Conservation (phyloP, 2,888 invertebrate species). For the Heliconius ismenius region DNA sequence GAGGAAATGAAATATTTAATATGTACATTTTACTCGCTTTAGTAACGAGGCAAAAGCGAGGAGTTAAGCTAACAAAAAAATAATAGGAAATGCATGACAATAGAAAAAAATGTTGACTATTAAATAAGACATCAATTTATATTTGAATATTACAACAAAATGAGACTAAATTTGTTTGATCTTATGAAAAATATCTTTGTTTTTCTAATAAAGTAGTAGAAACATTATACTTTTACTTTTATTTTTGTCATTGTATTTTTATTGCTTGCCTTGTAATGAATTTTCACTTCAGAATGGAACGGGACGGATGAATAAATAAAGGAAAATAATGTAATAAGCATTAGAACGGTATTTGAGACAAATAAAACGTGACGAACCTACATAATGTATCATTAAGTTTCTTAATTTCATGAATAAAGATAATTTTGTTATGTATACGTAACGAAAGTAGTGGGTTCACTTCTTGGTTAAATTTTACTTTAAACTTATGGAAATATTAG, state of each 20-base stretch:
- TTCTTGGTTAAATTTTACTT: too few relatives aligned
- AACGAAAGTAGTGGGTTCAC: not conserved
- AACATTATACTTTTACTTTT: constrained; percentile 24
- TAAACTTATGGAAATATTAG: too few relatives aligned
- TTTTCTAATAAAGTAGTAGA: constrained; percentile 17
- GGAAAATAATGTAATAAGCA: constrained; percentile 22
- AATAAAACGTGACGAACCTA: constrained; percentile 3
- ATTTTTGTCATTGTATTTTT: constrained; percentile 20
- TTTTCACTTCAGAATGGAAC: constrained; percentile 22
- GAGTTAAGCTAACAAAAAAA: too few relatives aligned
- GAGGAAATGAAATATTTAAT: too few relatives aligned
- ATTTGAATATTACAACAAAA: not conserved
- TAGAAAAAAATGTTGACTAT: too few relatives aligned
- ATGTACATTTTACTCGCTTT: too few relatives aligned
- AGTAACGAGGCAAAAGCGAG: too few relatives aligned
- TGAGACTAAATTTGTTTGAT: not conserved
- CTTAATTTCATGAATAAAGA: not conserved
- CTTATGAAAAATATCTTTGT: not conserved
- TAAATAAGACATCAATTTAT: not conserved
- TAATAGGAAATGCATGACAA: too few relatives aligned
- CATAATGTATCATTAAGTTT: not conserved
- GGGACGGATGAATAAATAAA: constrained; percentile 26
- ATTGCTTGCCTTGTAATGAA: constrained; percentile 29
- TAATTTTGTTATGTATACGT: not conserved
- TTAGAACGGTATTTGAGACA: constrained; percentile 14